Evolutionary conservation across 2,113 vertebrate species (phyloP), one percentile per base, ranked within the genome.

Genomic region (Erpornis zantholeuca): DNA sequence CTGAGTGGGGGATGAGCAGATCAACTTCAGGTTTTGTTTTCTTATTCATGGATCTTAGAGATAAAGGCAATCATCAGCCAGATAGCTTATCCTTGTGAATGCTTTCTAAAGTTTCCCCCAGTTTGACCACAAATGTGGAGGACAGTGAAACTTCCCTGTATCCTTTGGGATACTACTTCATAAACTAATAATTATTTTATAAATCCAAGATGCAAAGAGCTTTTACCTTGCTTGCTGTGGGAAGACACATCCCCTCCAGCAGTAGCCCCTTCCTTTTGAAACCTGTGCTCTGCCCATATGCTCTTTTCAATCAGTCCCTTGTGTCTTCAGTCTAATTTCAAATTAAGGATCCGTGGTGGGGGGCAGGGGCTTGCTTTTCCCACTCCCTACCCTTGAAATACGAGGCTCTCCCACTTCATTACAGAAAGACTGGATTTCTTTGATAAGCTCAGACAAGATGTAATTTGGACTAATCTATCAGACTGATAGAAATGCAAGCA

Each of bases 11-110:
- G 52, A 81, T 88, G 45, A 96, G 63, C 79, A 70, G 79, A 90
- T 90, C 57, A 92, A 16, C 80, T 81, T 69, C 35, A 71, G 71
- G 79, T 92, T 95, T 96, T 96, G 95, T 93, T 93, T 97, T 96
- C 90, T 86, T 86, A 95, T 94, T 88, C 93, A 81, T 6, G 69
- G 79, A 66, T 61, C 54, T 61, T 28, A 52, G 44, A 96, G 92
- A 96, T 86, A 64, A 96, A 97, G 88, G 88, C 72, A 68, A 71
- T 88, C 49, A 50, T 23, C 60, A 40, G 73, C 49, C 77, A 69
- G 80, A 77, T 83, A 88, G 64, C 52, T 45, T 36, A 50, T 81
- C 80, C 45, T 70, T 73, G 80, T 82, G 57, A 96, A 82, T 38
- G 73, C 57, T 78, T 94, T 84, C 68, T 88, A 52, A 93, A 66